Base-by-base conservation (phyloP, 1,140 invertebrate genomes). In the Apis mellifera region DNA sequence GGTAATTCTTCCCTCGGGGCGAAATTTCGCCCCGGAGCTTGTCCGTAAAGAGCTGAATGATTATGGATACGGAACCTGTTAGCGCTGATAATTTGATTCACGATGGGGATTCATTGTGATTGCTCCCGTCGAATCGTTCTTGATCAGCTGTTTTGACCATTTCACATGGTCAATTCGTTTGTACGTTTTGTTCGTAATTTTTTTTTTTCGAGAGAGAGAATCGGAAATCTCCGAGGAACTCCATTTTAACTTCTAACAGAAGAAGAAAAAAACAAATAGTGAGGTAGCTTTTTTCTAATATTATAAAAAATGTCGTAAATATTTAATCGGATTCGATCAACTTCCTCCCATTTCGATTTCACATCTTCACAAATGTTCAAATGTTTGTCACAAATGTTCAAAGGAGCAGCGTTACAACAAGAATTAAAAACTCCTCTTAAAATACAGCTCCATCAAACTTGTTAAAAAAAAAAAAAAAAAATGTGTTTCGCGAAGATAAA, bases 1-100 rank as follows among this genome's bases (percentile, higher is more conserved):
- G 66, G 52, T 70, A 81, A 83, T 85, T 85, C 85, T 64, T 52
- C 50, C 62, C 57, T 48, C 60, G 42, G 73, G 68, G 48, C 70
- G 54, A 77, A 77, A 65, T 62, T 79, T 15, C 68, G 52, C 65
- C 62, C 52, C 42, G 57, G 13, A 78, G 52, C 42, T 23, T 19
- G 62, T 60, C 48, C 42, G 59, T 82, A 64, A 65, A 55, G 32
- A 52, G 62, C 19, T 60, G 11, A 71, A 57, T 65, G 69, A 60
- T 48, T 60, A 26, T 69, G 42, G 26, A 68, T 52, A 70, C 13
- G 26, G 26, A 32, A 70, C 78, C 65, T 64, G 78, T 75, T 82
- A 84, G n/a, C 70, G 57, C 19, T 57, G 32, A 83, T 82, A 69
- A 83, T 85, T 82, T 70, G 32, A 42, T 42, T 42, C 32, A 42